These are phyloP conservation scores for Chrysolina oricalcia DNA, from an alignment of 2,888 invertebrate genomes.

Conservation along the genomic window DNA sequence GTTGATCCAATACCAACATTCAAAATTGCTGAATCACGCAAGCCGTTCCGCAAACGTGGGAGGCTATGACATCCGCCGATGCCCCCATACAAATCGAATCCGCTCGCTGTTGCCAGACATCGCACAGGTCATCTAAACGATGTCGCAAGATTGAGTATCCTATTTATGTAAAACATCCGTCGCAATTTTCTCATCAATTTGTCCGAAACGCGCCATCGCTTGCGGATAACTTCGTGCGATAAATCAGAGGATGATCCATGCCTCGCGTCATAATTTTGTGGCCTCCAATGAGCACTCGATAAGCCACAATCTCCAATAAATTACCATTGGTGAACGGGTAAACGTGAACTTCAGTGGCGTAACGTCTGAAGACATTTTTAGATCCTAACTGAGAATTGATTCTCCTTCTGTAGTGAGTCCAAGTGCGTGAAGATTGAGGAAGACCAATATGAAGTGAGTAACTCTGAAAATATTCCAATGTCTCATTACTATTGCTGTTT, in stretches of 20 bases:
- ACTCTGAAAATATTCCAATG: too few species aligned
- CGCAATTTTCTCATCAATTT: constrained; percentile 38
- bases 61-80: not conserved
- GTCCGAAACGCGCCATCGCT: constrained; percentile 28
- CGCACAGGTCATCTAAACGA: not conserved
- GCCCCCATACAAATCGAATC: not conserved
- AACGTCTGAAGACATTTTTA: too few species aligned
- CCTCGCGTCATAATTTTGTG: constrained; percentile 63
- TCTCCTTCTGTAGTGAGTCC: too few species aligned
- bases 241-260: constrained; percentile 45
- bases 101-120: not conserved
- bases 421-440: too few species aligned
- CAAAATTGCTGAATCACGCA: not conserved
- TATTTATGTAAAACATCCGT: constrained; percentile 16
- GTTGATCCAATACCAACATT: not conserved
- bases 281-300: constrained; percentile 68
- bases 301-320: constrained; percentile 66
- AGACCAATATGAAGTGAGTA: too few species aligned
- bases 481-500: too few species aligned
- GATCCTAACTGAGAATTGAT: too few species aligned
- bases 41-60: not conserved
- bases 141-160: constrained; percentile 18
- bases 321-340: constrained; percentile 54
- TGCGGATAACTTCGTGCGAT: constrained; percentile 31
- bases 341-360: not conserved